Evolutionary conservation across 2,113 vertebrate genomes (phyloP).

Genomic region (Shinisaurus crocodilurus): DNA sequence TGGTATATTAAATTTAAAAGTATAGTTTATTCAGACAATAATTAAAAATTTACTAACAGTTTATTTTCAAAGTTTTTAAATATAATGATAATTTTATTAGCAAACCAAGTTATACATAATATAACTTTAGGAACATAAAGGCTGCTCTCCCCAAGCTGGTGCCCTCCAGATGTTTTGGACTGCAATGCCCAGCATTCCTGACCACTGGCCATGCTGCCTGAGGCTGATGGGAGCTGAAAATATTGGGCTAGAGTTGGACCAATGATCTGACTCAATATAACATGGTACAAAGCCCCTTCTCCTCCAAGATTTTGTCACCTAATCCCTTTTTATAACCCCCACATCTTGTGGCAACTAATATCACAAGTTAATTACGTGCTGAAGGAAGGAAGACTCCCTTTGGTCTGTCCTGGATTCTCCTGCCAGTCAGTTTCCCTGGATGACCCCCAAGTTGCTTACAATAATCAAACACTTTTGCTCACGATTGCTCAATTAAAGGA

Average conservation of each 20-base stretch:
- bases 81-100: too few relatives aligned
- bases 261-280: not conserved
- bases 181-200: too few relatives aligned
- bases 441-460: not conserved
- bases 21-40: too few relatives aligned
- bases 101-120: too few relatives aligned
- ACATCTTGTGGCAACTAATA: not conserved
- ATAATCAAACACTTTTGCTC: not conserved
- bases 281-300: not conserved
- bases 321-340: not conserved
- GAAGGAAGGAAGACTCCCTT: not conserved
- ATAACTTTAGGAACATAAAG: too few relatives aligned
- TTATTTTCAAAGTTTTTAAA: too few relatives aligned
- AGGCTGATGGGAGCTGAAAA: not conserved
- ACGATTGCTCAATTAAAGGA: not conserved
- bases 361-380: not conserved
- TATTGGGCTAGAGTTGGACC: not conserved
- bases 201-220: too few relatives aligned
- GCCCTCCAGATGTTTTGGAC: too few relatives aligned
- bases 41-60: too few relatives aligned
- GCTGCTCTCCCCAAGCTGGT: too few relatives aligned
- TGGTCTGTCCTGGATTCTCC: not conserved
- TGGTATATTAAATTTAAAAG: too few relatives aligned
- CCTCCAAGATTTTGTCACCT: not conserved
- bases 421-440: not conserved